These are phyloP conservation scores for Caenorhabditis brenneri DNA, from an alignment of 1,140 invertebrate genomes.

Conservation along the genomic window DNA sequence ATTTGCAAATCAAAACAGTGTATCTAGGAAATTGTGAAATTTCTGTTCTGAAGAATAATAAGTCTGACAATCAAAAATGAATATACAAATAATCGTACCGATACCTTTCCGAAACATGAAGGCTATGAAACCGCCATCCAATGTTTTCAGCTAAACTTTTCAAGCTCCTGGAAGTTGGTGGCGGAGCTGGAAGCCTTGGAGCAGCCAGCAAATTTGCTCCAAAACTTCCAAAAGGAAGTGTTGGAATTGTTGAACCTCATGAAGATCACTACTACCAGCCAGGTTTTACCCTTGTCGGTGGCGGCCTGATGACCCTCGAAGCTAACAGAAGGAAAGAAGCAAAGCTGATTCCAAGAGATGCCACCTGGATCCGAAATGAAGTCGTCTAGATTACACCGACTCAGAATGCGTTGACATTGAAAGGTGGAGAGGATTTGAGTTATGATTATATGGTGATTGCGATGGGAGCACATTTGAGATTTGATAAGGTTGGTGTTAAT, in stretches of 20 bases:
- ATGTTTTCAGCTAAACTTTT: too few species aligned
- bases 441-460: too few species aligned
- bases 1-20: too few species aligned
- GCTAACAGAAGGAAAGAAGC: conserved; percentile 77
- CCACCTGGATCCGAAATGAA: conserved; percentile 81
- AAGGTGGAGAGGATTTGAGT: conserved; percentile 77
- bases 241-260: conserved; percentile 85
- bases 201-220: conserved; percentile 84
- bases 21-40: too few species aligned
- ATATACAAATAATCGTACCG: too few species aligned
- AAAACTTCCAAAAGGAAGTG: conserved; percentile 77
- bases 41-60: too few species aligned
- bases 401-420: conserved; percentile 76
- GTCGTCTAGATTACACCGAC: conserved; percentile 80
- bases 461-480: conserved; percentile 79
- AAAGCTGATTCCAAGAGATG: conserved; percentile 77
- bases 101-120: too few species aligned
- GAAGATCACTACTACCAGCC: conserved; percentile 94
- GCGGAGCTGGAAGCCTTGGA: conserved; percentile 86
- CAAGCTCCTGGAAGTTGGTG: conserved; percentile 87
- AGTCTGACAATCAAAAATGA: too few species aligned
- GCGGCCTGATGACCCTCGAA: conserved; percentile 81
- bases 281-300: conserved; percentile 89
- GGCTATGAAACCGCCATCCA: too few species aligned
- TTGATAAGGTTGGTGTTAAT: too few species aligned